Evolutionary conservation across 2,888 invertebrate species (phyloP).

Genomic region (Drosophila nr. fundita): DNA sequence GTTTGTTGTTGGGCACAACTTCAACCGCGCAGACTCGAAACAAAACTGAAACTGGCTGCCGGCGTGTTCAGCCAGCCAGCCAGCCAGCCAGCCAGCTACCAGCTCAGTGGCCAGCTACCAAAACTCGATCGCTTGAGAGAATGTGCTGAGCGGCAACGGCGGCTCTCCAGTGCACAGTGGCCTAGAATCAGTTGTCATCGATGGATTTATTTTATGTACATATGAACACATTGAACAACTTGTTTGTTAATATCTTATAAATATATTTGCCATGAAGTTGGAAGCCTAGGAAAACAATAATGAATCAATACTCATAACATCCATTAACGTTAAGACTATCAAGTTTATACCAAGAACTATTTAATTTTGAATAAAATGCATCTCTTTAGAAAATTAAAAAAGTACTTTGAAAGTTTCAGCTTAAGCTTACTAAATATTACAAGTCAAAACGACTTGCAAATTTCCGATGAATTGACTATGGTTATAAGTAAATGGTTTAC

Average conservation of each 20-base stretch:
- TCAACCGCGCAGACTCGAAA: slow-evolving; percentile 71
- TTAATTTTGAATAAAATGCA: not conserved
- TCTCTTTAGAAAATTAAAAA: not conserved
- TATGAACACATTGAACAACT: not conserved
- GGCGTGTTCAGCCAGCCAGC: slow-evolving; percentile 30
- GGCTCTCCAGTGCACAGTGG: slow-evolving; percentile 56
- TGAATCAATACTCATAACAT: not conserved
- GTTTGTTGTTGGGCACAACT: slow-evolving; percentile 49
- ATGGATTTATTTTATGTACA: not conserved
- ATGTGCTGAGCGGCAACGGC: slow-evolving; percentile 47
- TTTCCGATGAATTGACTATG: not conserved
- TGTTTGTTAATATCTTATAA: not conserved
- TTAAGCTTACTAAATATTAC: not conserved
- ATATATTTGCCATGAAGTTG: not conserved
- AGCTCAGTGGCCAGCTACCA: slow-evolving; percentile 48
- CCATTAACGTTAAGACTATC: not conserved
- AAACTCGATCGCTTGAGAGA: slow-evolving; percentile 76
- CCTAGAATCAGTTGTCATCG: slow-evolving; percentile 20
- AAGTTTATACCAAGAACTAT: not conserved
- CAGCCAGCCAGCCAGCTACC: slow-evolving; percentile 20
- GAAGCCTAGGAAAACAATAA: not conserved
- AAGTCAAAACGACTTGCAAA: not conserved
- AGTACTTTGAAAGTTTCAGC: not conserved
- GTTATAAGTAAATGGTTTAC: not conserved
- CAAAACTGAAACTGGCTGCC: slow-evolving; percentile 71